A percentile compares a stretch with the other conserved stretches of the same genome.
phyloP scores from a whole-genome alignment of 2,113 vertebrate genomes.

The Plestiodon gilberti region DNA sequence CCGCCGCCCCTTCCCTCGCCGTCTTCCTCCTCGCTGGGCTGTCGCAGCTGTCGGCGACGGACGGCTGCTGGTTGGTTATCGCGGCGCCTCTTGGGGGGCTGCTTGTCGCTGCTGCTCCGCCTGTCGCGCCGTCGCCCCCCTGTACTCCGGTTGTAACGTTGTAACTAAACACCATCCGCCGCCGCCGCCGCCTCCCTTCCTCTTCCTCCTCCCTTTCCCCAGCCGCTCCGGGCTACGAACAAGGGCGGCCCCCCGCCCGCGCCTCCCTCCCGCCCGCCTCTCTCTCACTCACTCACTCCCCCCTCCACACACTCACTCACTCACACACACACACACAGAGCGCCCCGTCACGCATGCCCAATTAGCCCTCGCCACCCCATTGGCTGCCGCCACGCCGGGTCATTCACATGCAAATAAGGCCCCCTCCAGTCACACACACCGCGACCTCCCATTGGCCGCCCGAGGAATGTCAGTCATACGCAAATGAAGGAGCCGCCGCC shows the following conservation, averaged over 20 bases:
- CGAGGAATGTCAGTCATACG: conserved; percentile 23
- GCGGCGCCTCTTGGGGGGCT: background rate
- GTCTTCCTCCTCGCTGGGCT: conserved; percentile 49
- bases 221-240: conserved; percentile 45
- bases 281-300: background rate
- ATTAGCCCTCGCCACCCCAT: conserved; percentile 60
- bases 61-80: background rate
- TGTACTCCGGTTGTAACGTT: conserved; percentile 10
- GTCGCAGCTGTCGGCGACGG: conserved; percentile 45
- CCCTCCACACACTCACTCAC: background rate
- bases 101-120: background rate
- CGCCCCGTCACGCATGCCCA: conserved; percentile 65
- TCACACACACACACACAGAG: no score
- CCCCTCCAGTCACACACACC: conserved; percentile 43
- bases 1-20: conserved; percentile 57
- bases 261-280: background rate
- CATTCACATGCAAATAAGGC: conserved; percentile 74
- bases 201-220: conserved; percentile 44
- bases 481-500: background rate
- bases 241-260: conserved; percentile 45
- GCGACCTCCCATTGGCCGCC: conserved; percentile 20
- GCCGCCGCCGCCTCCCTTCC: background rate
- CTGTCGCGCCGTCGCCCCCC: background rate
- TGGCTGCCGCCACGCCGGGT: conserved; percentile 64
- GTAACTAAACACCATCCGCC: conserved; percentile 30